Evolutionary conservation across 2,888 invertebrate genomes (phyloP), one percentile per base, ranked within the genome.

Genomic region (Leptopilina myrica): DNA sequence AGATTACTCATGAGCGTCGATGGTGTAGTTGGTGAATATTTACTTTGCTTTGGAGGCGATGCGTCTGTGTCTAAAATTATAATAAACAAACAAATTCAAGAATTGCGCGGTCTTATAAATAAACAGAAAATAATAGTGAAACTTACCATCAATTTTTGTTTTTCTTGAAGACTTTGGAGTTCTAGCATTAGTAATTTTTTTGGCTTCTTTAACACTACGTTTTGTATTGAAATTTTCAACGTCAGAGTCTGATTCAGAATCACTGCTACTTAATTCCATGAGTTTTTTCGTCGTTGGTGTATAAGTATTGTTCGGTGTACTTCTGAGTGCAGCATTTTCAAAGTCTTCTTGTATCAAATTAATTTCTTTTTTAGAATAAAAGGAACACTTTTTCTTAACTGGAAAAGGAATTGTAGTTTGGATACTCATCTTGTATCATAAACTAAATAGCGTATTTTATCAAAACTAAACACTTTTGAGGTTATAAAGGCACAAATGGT

Each of bases 361-460:
- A 12, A 84, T 82, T n/a, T 86, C 83, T 76, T 89, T 90, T 0
- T 14, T 80, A 1, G 87, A 86, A 46, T 91, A 91, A 82, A 91
- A 91, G n/a, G 85, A 84, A 65, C 76, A 86, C 81, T 92, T 93
- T 85, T 94, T 94, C 12, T 93, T 92, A 43, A 92, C 89, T 83
- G 91, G 92, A 83, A 94, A 94, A 9, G 93, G 92, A 80, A 94
- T 92, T 2, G 91, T 92, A 56, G 92, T 91, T 88, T 94, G 94
- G 15, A 92, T 85, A 46, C 92, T 88, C 77, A 93, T 90, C 84
- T 86, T 89, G 78, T 49, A 8, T 20, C n/a, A n/a, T 26, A 65
- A 46, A n/a, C 9, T 14, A 26, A n/a, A 5, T 14, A 56, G 14
- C 5, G 14, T 73, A 56, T 46, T 40, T 14, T 43, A 49, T 53